phyloP scores from a whole-genome alignment of 1,140 invertebrate species.

The Babylonia areolata region DNA sequence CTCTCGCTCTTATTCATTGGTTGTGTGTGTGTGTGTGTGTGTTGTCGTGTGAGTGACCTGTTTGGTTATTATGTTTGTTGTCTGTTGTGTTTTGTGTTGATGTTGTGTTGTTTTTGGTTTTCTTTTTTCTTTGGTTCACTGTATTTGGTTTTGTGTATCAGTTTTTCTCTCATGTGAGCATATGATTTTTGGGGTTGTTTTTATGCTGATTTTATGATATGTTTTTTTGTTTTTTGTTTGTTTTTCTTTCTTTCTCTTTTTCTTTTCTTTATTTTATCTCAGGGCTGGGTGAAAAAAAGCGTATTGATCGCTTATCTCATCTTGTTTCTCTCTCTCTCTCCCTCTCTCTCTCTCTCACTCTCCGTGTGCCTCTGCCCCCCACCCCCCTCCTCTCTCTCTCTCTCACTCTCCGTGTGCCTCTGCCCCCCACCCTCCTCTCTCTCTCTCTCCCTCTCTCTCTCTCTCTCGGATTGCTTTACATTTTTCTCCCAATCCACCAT shows the following conservation, averaged over 20 bases:
- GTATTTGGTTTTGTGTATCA: not conserved
- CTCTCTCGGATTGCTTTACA: not conserved
- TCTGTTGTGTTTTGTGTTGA: too few species aligned
- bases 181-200: not conserved
- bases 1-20: too few species aligned
- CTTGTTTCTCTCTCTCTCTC: not conserved
- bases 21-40: too few species aligned
- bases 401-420: slow-evolving; percentile 24
- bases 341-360: slow-evolving; percentile 6
- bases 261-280: not conserved
- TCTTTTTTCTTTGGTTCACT: too few species aligned
- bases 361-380: not conserved
- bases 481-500: not conserved
- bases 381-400: slow-evolving; percentile 5
- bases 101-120: too few species aligned
- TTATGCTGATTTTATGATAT: too few species aligned
- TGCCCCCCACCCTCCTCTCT: slow-evolving; percentile 26
- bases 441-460: slow-evolving; percentile 31
- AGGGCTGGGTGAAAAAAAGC: too few species aligned
- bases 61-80: too few species aligned
- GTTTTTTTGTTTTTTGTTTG: not conserved
- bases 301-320: not conserved
- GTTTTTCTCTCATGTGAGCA: not conserved
- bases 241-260: not conserved
- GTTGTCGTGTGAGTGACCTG: too few species aligned